Conservation (phyloP, 2,888 invertebrate genomes). For the Pristionchus entomophagus region DNA sequence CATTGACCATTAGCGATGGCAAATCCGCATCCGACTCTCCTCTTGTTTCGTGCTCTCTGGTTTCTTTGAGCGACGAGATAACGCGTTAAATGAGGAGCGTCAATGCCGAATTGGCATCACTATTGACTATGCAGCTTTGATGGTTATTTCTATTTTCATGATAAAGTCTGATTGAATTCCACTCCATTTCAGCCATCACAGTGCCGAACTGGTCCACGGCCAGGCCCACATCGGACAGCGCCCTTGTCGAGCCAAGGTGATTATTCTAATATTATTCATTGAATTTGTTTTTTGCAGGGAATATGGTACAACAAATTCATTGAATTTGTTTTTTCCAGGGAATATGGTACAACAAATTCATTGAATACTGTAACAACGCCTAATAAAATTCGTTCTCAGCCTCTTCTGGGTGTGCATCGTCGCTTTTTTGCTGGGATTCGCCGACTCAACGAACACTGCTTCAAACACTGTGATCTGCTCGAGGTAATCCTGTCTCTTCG, state of each 20-base stretch:
- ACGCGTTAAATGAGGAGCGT: too few species aligned
- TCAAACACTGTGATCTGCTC: conserved; percentile 21
- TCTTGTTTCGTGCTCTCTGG: too few species aligned
- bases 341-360: too few species aligned
- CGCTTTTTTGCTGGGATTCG: neutral
- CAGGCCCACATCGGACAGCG: neutral
- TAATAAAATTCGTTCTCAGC: neutral
- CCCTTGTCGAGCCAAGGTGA: conserved; percentile 10
- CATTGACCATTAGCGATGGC: too few species aligned
- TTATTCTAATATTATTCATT: neutral
- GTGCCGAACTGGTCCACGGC: conserved; percentile 15
- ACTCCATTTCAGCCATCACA: neutral
- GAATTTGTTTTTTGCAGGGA: neutral
- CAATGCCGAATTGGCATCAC: too few species aligned
- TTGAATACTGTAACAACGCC: too few species aligned
- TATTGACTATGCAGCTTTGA: neutral
- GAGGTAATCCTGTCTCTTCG: neutral
- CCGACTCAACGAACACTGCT: neutral
- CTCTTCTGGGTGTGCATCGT: conserved; percentile 1
- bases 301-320: too few species aligned
- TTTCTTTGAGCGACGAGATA: too few species aligned
- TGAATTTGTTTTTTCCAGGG: neutral
- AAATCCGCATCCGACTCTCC: too few species aligned
- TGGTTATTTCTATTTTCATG: neutral
- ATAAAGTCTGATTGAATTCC: too few species aligned